Evolutionary conservation across 2,113 vertebrate species (phyloP).

Genomic region (Phasianus colchicus): DNA sequence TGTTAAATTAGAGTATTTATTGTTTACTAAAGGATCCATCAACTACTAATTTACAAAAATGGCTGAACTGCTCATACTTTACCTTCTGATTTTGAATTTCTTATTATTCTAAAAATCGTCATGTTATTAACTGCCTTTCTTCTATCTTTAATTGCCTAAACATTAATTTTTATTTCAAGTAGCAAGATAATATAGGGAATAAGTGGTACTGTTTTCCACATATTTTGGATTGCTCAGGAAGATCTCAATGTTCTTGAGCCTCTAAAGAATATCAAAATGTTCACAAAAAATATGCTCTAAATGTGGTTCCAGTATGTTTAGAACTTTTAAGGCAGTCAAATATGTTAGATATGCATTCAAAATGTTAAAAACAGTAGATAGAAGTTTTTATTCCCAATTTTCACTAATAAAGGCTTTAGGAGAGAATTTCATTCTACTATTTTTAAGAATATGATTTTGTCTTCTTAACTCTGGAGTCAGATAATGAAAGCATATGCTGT

Average conservation of each 20-base stretch:
- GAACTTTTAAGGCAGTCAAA: background rate
- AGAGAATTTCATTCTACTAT: background rate
- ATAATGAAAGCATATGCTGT: background rate
- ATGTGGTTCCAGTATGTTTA: background rate
- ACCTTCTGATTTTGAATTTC: background rate
- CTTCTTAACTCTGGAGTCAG: background rate
- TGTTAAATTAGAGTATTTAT: background rate
- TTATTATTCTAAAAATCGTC: background rate
- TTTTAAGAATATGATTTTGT: background rate
- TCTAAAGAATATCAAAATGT: background rate
- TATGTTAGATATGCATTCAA: background rate
- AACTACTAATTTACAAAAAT: background rate
- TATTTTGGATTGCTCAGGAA: background rate
- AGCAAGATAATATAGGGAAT: background rate
- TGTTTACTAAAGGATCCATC: background rate
- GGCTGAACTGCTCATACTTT: background rate
- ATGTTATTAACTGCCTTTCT: background rate
- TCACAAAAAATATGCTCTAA: background rate
- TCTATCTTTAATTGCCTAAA: background rate
- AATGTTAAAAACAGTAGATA: background rate
- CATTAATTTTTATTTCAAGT: background rate
- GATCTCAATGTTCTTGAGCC: background rate
- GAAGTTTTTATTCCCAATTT: background rate
- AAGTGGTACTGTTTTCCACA: background rate
- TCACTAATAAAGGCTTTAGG: background rate